phyloP scores from a whole-genome alignment of 1,140 invertebrate genomes.

The Euglossa dilemma region DNA sequence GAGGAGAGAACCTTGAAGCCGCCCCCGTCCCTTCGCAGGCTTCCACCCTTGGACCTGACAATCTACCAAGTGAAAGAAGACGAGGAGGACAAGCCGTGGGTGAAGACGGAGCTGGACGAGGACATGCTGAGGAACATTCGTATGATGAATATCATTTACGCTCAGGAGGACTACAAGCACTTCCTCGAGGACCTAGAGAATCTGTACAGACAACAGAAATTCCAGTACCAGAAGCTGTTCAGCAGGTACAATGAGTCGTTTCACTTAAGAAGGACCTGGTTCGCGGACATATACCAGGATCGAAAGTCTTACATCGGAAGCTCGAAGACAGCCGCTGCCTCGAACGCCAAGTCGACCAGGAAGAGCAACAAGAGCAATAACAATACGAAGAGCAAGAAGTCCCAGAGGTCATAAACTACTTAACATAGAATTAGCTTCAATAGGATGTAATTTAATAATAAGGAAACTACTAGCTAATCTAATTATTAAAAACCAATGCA shows the following conservation, averaged over 20 bases:
- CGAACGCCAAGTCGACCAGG: neutral
- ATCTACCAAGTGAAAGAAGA: slow-evolving; percentile 48
- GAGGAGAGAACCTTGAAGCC: slow-evolving; percentile 45
- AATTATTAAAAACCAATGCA: too few relatives aligned
- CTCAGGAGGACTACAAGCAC: slow-evolving; percentile 19
- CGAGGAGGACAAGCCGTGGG: slow-evolving; percentile 16
- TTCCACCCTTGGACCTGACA: slow-evolving; percentile 53
- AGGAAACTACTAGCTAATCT: too few relatives aligned
- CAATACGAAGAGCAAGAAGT: slow-evolving; percentile 1
- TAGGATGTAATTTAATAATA: too few relatives aligned
- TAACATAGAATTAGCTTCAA: neutral
- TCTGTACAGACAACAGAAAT: slow-evolving; percentile 8
- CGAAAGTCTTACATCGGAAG: slow-evolving; percentile 35
- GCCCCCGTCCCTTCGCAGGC: neutral
- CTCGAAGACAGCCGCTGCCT: neutral
- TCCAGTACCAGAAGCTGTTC: slow-evolving; percentile 12
- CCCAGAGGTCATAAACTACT: slow-evolving; percentile 1
- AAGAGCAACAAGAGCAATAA: neutral
- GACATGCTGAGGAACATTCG: slow-evolving; percentile 46
- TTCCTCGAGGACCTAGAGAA: slow-evolving; percentile 42
- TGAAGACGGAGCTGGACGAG: slow-evolving; percentile 56
- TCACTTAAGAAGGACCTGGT: neutral
- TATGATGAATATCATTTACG: slow-evolving; percentile 29
- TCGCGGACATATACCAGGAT: slow-evolving; percentile 37
- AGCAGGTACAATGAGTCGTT: slow-evolving; percentile 21